phyloP scores from a whole-genome alignment of 2,113 vertebrate genomes.

The Sceloporus tristichus region DNA sequence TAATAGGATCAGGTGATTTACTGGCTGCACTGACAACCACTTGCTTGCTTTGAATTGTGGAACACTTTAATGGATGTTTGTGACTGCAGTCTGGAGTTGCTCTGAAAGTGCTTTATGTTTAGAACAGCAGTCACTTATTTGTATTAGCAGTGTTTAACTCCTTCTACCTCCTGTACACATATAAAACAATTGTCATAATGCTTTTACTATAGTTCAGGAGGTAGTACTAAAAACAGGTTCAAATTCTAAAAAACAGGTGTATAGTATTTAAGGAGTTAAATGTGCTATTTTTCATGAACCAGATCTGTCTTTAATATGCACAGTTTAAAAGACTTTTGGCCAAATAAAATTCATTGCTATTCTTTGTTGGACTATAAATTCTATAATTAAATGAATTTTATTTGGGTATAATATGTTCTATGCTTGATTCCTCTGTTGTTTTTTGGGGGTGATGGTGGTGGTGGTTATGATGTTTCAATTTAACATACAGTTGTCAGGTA shows the following conservation, averaged over 20 bases:
- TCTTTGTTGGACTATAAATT: slow-evolving; percentile 6
- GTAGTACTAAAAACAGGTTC: background rate
- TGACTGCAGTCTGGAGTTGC: slow-evolving; percentile 77
- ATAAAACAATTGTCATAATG: background rate
- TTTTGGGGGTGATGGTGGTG: background rate
- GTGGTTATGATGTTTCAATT: background rate
- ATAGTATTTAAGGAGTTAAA: slow-evolving; percentile 13
- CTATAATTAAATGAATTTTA: slow-evolving; percentile 38
- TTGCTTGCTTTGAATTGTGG: slow-evolving; percentile 85
- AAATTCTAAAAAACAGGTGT: slow-evolving; percentile 2
- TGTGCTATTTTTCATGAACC: background rate
- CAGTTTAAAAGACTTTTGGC: background rate
- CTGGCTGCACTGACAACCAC: slow-evolving; percentile 87
- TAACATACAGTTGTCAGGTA: slow-evolving; percentile 1
- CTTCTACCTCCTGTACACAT: background rate
- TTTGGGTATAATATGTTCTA: background rate
- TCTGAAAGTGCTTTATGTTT: slow-evolving; percentile 76
- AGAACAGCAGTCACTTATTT: slow-evolving; percentile 67
- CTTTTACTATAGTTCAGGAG: background rate
- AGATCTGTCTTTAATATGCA: background rate
- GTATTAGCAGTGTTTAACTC: slow-evolving; percentile 40
- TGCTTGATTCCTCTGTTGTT: slow-evolving; percentile 25
- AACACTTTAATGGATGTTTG: slow-evolving; percentile 86
- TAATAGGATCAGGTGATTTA: slow-evolving; percentile 96
- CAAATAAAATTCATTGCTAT: background rate